Conservation (phyloP, 2,797 vertebrate species). For the Crocidura indochinensis region DNA sequence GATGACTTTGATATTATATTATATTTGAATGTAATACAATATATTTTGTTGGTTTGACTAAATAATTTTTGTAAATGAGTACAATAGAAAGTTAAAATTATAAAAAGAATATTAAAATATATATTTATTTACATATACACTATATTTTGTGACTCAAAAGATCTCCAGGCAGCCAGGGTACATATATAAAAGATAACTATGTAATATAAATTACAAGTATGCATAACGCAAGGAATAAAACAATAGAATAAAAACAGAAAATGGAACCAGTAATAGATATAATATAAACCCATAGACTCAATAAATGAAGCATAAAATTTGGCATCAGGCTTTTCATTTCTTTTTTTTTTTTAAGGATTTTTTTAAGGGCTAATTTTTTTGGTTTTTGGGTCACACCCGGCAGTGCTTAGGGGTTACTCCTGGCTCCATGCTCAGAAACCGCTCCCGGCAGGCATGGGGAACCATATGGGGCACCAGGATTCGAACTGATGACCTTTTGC, state of each 20-base stretch:
- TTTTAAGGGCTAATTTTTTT: too few species aligned
- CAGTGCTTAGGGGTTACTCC: too few species aligned
- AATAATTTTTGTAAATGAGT: constrained; percentile 62
- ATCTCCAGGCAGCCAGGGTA: constrained; percentile 11
- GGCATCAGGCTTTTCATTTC: too few species aligned
- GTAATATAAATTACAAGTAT: constrained; percentile 55
- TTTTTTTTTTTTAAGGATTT: too few species aligned
- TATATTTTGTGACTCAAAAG: constrained; percentile 31
- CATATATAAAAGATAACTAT: neutral
- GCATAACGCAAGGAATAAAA: constrained; percentile 35
- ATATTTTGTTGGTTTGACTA: neutral
- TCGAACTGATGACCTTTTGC: too few species aligned
- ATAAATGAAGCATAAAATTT: constrained; percentile 9
- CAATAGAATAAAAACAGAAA: neutral
- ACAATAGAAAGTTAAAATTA: constrained; percentile 63
- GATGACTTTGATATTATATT: constrained; percentile 8
- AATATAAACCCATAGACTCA: neutral
- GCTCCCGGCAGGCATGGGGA: too few species aligned
- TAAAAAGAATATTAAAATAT: constrained; percentile 48
- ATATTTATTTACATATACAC: constrained; percentile 52
- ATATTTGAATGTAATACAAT: constrained; percentile 65
- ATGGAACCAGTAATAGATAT: neutral
- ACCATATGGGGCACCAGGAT: too few species aligned
- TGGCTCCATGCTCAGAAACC: too few species aligned
- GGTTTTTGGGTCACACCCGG: too few species aligned